phyloP scores from a whole-genome alignment of 53 echinoderm and acorn worm genomes.

The Paelopatides confundens region DNA sequence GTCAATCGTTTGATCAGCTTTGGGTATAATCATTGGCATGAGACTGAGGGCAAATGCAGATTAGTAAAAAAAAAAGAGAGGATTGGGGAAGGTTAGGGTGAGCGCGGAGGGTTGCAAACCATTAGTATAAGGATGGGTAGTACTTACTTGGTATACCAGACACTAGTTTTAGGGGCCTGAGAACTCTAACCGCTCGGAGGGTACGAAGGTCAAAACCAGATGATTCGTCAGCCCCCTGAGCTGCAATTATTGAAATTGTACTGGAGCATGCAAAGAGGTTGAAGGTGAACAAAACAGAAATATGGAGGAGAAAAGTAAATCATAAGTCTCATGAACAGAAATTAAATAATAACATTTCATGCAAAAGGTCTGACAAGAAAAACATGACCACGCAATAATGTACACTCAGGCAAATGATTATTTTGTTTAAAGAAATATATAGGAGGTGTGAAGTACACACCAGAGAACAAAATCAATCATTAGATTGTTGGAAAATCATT shows the following conservation, averaged over 20 bases:
- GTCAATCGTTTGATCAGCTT: constrained; percentile 52
- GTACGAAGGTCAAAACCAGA: constrained; percentile 77
- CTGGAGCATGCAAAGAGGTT: constrained; percentile 48
- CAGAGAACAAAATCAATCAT: no score
- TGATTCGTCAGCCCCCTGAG: constrained; percentile 28
- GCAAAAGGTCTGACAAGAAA: background rate
- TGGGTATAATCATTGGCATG: constrained; percentile 42
- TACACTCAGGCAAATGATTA: no score
- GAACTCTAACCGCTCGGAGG: constrained; percentile 82
- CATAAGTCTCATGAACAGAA: constrained; percentile 35
- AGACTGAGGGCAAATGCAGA: constrained; percentile 55
- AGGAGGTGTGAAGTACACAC: no score
- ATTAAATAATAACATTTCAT: background rate
- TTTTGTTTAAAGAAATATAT: no score
- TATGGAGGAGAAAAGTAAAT: constrained; percentile 33
- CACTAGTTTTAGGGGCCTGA: constrained; percentile 97
- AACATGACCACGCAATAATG: background rate
- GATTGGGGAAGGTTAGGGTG: constrained; percentile 25
- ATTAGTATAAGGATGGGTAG: constrained; percentile 27
- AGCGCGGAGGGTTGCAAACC: constrained; percentile 25
- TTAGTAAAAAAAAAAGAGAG: constrained; percentile 46
- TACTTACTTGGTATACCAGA: constrained; percentile 95
- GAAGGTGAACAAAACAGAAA: constrained; percentile 34
- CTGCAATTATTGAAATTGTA: constrained; percentile 39
- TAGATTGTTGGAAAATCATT: no score